Evolutionary conservation across 2,888 invertebrate species (phyloP).

Genomic region (Rosalia funebris): DNA sequence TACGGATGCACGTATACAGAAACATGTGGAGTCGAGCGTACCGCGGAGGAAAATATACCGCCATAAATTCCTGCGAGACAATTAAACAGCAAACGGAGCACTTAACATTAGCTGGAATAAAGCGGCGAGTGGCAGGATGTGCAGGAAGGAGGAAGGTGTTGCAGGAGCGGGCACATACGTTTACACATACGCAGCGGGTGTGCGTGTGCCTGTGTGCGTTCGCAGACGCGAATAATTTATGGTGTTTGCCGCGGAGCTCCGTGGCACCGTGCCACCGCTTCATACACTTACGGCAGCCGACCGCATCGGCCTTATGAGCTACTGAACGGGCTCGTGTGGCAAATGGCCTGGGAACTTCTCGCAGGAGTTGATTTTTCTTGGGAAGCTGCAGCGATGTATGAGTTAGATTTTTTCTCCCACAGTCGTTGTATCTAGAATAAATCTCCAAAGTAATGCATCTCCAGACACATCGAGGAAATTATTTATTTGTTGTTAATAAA

Average conservation of each 20-base stretch:
- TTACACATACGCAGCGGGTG: slow-evolving; percentile 30
- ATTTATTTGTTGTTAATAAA: too few species aligned
- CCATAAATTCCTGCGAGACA: slow-evolving; percentile 53
- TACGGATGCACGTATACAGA: neutral
- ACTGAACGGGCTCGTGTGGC: too few species aligned
- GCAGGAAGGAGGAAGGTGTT: slow-evolving; percentile 41
- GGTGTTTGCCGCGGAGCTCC: slow-evolving; percentile 11
- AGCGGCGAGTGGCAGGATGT: slow-evolving; percentile 42
- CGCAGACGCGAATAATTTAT: slow-evolving; percentile 27
- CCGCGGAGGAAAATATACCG: slow-evolving; percentile 5
- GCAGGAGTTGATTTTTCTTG: too few species aligned
- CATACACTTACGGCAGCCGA: slow-evolving; percentile 1
- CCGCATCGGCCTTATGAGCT: slow-evolving; percentile 1
- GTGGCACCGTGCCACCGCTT: slow-evolving; percentile 18
- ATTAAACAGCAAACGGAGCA: slow-evolving; percentile 55
- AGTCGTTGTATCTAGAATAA: too few species aligned
- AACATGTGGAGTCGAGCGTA: slow-evolving; percentile 4
- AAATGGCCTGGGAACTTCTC: too few species aligned
- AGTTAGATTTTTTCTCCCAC: too few species aligned
- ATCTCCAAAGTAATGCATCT: too few species aligned
- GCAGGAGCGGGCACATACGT: slow-evolving; percentile 27
- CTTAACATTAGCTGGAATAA: slow-evolving; percentile 46
- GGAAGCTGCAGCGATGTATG: too few species aligned
- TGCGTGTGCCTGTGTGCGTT: slow-evolving; percentile 18
- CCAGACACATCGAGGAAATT: too few species aligned